Percentiles rank a stretch among this genome's conserved stretches.
Evolutionary conservation across 2,888 invertebrate species (phyloP).

Genomic region (Achlya flavicornis): DNA sequence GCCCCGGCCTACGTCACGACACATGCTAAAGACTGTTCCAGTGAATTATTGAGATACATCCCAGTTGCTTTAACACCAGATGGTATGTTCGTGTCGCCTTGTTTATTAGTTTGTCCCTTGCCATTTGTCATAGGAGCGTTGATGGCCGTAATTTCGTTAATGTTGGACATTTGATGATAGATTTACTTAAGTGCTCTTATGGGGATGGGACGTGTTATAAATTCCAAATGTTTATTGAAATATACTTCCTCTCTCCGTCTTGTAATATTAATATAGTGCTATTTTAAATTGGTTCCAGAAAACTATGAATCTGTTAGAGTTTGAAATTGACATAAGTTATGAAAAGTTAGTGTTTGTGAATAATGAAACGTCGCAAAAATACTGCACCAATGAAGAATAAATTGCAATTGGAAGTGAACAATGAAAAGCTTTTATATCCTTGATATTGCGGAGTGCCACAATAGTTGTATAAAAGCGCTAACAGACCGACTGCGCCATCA

Average conservation of each 20-base stretch:
- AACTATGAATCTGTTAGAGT: not conserved
- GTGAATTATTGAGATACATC: slow-evolving; percentile 64
- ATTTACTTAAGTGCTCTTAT: slow-evolving; percentile 10
- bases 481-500: slow-evolving; percentile 28
- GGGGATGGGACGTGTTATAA: not conserved
- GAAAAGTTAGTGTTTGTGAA: not conserved
- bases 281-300: not conserved
- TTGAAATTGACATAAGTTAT: slow-evolving; percentile 2
- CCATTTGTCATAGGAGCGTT: slow-evolving; percentile 73
- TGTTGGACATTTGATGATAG: slow-evolving; percentile 15
- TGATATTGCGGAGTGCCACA: slow-evolving; percentile 18
- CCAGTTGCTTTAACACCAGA: slow-evolving; percentile 62
- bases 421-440: slow-evolving; percentile 4
- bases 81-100: slow-evolving; percentile 62
- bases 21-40: slow-evolving; percentile 16
- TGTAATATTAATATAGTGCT: no score
- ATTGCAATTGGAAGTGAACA: slow-evolving; percentile 1
- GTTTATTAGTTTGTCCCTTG: slow-evolving; percentile 62
- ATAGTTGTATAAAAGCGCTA: slow-evolving; percentile 26
- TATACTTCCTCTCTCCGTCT: no score
- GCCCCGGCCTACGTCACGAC: slow-evolving; percentile 23
- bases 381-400: not conserved
- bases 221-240: not conserved
- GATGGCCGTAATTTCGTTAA: slow-evolving; percentile 67
- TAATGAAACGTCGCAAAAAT: slow-evolving; percentile 5